Percentiles rank a stretch among this genome's conserved stretches.
Evolutionary conservation across 2,113 vertebrate genomes (phyloP).

Genomic region (Gymnorhina tibicen): DNA sequence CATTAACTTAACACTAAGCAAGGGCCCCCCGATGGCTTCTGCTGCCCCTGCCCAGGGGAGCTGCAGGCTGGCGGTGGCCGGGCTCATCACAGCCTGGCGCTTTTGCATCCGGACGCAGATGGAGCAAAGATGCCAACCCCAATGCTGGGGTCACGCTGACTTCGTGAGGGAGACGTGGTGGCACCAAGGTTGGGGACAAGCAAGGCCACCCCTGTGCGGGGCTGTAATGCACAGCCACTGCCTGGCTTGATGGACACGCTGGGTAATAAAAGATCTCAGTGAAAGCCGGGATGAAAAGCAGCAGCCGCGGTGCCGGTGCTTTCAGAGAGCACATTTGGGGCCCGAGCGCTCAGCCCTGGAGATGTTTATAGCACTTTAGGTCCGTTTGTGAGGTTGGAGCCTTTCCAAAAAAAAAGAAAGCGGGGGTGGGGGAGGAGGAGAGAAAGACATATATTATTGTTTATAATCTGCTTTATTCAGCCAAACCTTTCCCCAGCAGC

Average conservation of each 20-base stretch:
- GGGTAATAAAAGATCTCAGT: slow-evolving; percentile 47
- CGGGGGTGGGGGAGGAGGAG: background rate
- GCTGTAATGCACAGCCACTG: background rate
- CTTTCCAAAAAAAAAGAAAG: slow-evolving; percentile 63
- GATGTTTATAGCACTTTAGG: slow-evolving; percentile 80
- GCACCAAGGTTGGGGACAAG: background rate
- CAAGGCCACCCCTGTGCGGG: background rate
- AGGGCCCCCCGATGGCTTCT: fast-evolving
- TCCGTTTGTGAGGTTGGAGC: slow-evolving; percentile 73
- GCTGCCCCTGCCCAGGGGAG: background rate
- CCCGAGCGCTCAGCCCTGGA: slow-evolving; percentile 47
- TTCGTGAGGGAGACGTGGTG: background rate
- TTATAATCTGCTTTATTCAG: slow-evolving; percentile 89
- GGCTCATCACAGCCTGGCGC: fast-evolving
- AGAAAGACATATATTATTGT: slow-evolving; percentile 81
- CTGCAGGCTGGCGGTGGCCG: background rate
- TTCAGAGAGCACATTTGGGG: slow-evolving; percentile 51
- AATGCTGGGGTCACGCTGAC: fast-evolving
- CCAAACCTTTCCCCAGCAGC: slow-evolving; percentile 79
- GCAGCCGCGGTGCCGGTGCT: background rate
- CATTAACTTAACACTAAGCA: background rate
- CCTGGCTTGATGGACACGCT: slow-evolving; percentile 35
- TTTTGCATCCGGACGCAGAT: fast-evolving
- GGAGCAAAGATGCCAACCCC: background rate
- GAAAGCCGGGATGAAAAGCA: slow-evolving; percentile 27